These are phyloP conservation scores for Drosophila teissieri DNA, from an alignment of 1,140 invertebrate genomes.

Conservation along the genomic window DNA sequence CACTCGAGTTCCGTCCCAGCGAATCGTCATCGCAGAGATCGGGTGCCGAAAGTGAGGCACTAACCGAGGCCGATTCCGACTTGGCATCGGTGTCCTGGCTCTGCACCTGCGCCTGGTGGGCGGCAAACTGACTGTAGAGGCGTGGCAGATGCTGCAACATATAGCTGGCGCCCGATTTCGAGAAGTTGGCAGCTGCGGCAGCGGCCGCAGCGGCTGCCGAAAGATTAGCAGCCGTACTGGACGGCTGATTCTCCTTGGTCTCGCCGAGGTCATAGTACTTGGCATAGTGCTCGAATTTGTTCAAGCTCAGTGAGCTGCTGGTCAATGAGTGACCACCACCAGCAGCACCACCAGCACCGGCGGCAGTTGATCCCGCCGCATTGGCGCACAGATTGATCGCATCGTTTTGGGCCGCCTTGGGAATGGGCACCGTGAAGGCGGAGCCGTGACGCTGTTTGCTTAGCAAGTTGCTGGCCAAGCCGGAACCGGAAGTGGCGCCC, in stretches of 20 bases:
- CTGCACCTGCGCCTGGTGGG: slow-evolving; percentile 59
- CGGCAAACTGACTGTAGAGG: slow-evolving; percentile 85
- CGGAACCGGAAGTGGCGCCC: not conserved
- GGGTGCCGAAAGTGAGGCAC: slow-evolving; percentile 58
- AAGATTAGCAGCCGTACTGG: slow-evolving; percentile 44
- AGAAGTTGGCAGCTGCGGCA: slow-evolving; percentile 61
- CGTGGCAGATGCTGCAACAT: slow-evolving; percentile 86
- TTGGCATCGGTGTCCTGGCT: slow-evolving; percentile 68
- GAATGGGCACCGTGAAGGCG: slow-evolving; percentile 88
- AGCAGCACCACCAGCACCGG: too few relatives aligned
- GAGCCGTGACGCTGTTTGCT: slow-evolving; percentile 86
- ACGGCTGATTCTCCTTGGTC: slow-evolving; percentile 79
- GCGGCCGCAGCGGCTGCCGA: slow-evolving; percentile 63
- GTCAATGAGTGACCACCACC: not conserved
- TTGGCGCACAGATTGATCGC: slow-evolving; percentile 63
- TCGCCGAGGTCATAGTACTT: slow-evolving; percentile 82
- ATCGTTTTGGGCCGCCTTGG: slow-evolving; percentile 72
- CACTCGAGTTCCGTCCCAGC: slow-evolving; percentile 61
- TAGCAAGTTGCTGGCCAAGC: slow-evolving; percentile 39
- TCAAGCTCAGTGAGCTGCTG: slow-evolving; percentile 35
- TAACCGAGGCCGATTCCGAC: slow-evolving; percentile 67
- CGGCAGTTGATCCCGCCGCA: not conserved
- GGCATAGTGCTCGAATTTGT: slow-evolving; percentile 82
- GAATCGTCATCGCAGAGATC: slow-evolving; percentile 77
- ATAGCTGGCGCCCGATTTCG: slow-evolving; percentile 85